Conservation (phyloP, 2,888 invertebrate species). For the Andrena trimmerana region DNA sequence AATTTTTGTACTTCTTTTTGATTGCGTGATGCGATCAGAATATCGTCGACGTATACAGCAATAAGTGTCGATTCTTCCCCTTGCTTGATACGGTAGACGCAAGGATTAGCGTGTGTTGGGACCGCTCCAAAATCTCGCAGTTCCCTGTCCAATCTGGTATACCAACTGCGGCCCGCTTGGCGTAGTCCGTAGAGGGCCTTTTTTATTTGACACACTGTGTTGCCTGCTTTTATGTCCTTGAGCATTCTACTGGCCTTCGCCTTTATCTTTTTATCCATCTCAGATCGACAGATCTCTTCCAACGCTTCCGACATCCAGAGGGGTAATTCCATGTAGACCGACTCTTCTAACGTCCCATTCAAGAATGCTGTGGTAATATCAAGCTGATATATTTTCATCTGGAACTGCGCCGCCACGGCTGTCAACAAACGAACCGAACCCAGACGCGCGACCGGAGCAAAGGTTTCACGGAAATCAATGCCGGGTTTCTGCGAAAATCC, state of each 20-base stretch:
- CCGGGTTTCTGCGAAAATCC: background rate
- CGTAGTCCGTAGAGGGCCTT: background rate
- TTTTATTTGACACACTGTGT: background rate
- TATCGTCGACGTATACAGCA: constrained; percentile 14
- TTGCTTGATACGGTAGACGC: background rate
- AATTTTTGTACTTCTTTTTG: background rate
- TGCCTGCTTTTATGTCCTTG: background rate
- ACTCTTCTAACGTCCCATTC: too few species aligned
- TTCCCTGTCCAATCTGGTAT: background rate
- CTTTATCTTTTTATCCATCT: background rate
- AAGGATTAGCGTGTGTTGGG: background rate
- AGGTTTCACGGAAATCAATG: background rate
- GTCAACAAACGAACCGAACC: background rate
- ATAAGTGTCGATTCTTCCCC: background rate
- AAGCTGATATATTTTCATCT: background rate
- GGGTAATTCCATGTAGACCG: background rate
- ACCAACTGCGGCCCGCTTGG: background rate
- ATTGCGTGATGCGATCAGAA: background rate
- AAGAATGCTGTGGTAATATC: too few species aligned
- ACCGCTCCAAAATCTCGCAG: background rate
- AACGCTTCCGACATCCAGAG: too few species aligned
- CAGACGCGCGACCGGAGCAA: background rate
- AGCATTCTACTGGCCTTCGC: background rate
- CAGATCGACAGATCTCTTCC: background rate
- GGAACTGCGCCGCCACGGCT: background rate